Percentiles rank a stretch among this genome's conserved stretches.
These are phyloP conservation scores for Malaclemys terrapin DNA, from an alignment of 2,113 vertebrate genomes.

Conservation along the genomic window DNA sequence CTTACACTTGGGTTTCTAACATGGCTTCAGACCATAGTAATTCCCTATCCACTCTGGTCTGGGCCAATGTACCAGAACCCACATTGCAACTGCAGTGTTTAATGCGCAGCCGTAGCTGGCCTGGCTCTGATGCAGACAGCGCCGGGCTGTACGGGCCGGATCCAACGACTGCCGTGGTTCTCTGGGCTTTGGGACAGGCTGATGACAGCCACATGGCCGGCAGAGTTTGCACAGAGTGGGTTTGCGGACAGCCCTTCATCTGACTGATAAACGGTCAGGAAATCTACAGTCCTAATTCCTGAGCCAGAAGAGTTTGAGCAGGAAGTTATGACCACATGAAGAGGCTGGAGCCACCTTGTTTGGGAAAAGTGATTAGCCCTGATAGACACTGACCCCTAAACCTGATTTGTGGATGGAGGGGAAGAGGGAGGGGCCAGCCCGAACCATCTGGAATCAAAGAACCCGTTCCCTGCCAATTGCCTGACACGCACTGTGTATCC, in stretches of 20 bases:
- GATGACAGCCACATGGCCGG: neutral
- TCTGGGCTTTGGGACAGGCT: neutral
- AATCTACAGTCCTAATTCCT: neutral
- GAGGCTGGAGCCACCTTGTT: neutral
- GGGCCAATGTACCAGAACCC: neutral
- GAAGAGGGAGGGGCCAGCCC: too few relatives aligned
- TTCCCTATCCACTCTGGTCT: neutral
- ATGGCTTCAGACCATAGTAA: neutral
- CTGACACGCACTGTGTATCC: neutral
- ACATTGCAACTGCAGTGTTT: neutral
- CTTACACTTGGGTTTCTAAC: neutral
- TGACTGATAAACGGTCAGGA: neutral
- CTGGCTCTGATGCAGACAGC: neutral
- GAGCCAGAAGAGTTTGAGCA: neutral
- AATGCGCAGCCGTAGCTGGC: neutral
- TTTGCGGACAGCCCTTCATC: neutral
- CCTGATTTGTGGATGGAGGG: neutral
- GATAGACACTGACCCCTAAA: neutral
- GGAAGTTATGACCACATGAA: neutral
- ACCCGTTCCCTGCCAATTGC: too few relatives aligned
- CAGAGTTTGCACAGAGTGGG: neutral
- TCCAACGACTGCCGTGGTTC: neutral
- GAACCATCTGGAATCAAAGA: neutral
- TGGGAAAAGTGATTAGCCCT: neutral
- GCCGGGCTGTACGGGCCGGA: neutral